phyloP scores from a whole-genome alignment of 2,113 vertebrate species.

The Cephalopholis sonnerati region DNA sequence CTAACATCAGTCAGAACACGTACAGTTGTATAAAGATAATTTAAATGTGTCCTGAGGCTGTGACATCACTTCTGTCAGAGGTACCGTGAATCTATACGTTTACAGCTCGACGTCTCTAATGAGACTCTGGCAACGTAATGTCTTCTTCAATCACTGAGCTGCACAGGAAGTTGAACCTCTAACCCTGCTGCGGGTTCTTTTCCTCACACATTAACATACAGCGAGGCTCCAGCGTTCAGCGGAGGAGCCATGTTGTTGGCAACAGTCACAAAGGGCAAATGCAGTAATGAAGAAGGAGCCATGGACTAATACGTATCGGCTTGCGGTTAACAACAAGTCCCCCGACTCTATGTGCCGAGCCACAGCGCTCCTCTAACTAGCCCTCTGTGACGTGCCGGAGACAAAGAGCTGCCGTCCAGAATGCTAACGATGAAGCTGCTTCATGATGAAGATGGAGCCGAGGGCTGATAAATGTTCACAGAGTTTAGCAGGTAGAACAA shows the following conservation, averaged over 20 bases:
- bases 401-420: conserved; percentile 14
- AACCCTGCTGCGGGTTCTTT: background rate
- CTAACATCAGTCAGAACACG: no score
- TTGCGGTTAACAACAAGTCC: conserved; percentile 55
- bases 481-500: conserved; percentile 1
- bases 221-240: background rate
- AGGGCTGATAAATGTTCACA: conserved; percentile 33
- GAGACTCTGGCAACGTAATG: background rate
- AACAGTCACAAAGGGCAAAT: conserved; percentile 19
- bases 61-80: background rate
- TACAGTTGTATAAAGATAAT: no score
- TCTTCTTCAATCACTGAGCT: background rate
- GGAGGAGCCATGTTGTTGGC: background rate
- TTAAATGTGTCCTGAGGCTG: background rate
- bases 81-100: background rate
- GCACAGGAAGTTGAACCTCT: conserved; percentile 8
- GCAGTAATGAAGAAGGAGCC: conserved; percentile 58
- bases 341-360: background rate
- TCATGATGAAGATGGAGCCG: conserved; percentile 26
- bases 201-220: conserved; percentile 8
- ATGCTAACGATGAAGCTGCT: conserved; percentile 25
- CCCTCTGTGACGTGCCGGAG: conserved; percentile 16
- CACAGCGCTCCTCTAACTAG: conserved; percentile 13
- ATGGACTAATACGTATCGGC: conserved; percentile 37
- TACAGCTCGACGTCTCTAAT: background rate